These are phyloP conservation scores for Rhagologus leucostigma DNA, from an alignment of 2,113 vertebrate species.

Conservation along the genomic window DNA sequence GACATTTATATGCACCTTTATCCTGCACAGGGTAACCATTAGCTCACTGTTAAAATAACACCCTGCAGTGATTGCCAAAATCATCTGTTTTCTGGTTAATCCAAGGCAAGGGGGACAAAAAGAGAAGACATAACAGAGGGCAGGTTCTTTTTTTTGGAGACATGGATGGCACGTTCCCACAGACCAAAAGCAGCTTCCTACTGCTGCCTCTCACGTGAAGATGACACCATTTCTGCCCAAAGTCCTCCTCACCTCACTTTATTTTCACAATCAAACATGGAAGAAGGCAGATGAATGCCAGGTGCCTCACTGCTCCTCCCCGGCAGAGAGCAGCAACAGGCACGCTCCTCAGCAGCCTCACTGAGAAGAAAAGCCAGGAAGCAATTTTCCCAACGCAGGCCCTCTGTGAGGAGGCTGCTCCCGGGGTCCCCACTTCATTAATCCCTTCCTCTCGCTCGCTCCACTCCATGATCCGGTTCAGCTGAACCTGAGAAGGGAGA, in stretches of 20 bases:
- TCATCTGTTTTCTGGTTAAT: not conserved
- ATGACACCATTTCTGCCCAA: not conserved
- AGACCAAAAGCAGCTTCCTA: not conserved
- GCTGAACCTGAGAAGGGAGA: not conserved
- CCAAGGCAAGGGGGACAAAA: not conserved
- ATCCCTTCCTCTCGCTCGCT: not conserved
- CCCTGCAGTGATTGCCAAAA: not conserved
- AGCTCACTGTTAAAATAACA: not conserved
- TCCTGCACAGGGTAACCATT: not conserved
- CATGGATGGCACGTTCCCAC: fast-evolving
- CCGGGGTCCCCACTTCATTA: not conserved
- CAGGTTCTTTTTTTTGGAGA: not conserved
- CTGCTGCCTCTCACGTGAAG: not conserved
- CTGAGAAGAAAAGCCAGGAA: not conserved
- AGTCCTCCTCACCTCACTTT: not conserved
- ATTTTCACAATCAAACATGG: not conserved
- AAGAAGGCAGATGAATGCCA: not conserved
- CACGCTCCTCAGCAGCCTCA: not conserved
- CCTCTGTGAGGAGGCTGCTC: not conserved
- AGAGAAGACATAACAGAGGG: not conserved
- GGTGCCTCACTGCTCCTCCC: not conserved
- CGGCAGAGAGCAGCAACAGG: not conserved
- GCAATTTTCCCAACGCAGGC: not conserved
- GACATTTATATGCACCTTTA: not conserved
- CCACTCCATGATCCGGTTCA: not conserved